Evolutionary conservation across 2,113 vertebrate genomes (phyloP).

Genomic region (Microtus montanus): DNA sequence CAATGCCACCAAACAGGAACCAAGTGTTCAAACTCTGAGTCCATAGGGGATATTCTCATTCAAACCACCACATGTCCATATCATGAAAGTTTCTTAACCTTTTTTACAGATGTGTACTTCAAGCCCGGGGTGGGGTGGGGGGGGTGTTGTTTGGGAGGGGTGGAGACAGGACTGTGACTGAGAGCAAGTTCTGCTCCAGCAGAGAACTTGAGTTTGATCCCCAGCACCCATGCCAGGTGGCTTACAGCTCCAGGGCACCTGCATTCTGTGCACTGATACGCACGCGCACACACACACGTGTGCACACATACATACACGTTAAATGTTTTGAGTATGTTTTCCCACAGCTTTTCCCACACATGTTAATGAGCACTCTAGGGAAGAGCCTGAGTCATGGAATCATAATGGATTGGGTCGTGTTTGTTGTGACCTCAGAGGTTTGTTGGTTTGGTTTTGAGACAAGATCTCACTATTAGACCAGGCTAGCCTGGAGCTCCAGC

Average conservation of each 20-base stretch:
- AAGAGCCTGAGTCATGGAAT: background rate
- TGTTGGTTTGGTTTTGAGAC: background rate
- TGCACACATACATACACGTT: fast-evolving
- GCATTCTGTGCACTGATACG: background rate
- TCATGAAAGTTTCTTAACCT: background rate
- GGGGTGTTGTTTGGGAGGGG: too few relatives aligned
- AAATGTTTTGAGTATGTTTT: background rate
- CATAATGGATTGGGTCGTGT: background rate
- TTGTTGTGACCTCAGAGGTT: background rate
- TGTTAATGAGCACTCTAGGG: background rate
- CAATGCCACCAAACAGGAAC: background rate
- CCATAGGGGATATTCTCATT: background rate
- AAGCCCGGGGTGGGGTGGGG: too few relatives aligned
- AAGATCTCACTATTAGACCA: background rate
- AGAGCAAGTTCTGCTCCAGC: background rate
- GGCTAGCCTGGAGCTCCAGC: background rate
- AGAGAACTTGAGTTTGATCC: background rate
- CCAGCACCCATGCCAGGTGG: too few relatives aligned
- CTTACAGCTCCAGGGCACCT: too few relatives aligned
- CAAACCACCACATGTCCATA: background rate
- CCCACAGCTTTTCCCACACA: background rate
- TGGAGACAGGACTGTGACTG: background rate
- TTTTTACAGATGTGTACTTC: background rate
- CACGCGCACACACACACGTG: fast-evolving
- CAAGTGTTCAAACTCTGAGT: background rate